Percentiles rank a stretch among this genome's conserved stretches.
Conservation (phyloP, 2,797 vertebrate genomes). For the Acridotheres tristis region DNA sequence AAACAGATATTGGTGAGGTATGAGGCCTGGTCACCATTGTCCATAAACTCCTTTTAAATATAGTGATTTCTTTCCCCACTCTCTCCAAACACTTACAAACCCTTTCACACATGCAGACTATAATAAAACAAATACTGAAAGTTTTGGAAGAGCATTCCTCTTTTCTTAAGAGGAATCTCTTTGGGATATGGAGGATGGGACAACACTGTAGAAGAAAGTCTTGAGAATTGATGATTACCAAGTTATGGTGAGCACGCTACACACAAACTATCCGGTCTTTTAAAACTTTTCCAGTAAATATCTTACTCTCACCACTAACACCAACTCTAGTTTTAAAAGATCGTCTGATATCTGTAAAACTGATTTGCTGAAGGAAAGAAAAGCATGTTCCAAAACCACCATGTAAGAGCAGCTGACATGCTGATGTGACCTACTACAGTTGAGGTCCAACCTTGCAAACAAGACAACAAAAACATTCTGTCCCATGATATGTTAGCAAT, state of each 20-base stretch:
- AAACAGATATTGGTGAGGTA: background rate
- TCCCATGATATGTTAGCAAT: background rate
- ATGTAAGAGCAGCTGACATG: background rate
- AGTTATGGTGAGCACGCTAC: background rate
- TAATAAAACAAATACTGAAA: background rate
- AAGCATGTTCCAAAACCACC: background rate
- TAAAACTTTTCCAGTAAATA: background rate
- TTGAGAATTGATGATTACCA: background rate
- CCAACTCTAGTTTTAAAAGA: background rate
- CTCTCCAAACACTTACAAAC: background rate
- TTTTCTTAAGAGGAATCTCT: background rate
- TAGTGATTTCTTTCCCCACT: accelerated
- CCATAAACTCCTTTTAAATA: background rate
- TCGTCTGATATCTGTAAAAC: background rate
- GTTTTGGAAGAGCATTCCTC: background rate
- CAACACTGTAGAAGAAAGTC: background rate
- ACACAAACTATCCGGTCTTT: background rate
- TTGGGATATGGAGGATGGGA: background rate
- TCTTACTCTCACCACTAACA: background rate
- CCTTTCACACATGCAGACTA: background rate
- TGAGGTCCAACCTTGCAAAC: background rate
- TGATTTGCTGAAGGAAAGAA: background rate
- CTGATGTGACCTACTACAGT: accelerated
- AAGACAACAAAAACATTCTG: background rate
- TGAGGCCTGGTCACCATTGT: background rate